Evolutionary conservation across 1,140 invertebrate species (phyloP).

Genomic region (Coelopa frigida): DNA sequence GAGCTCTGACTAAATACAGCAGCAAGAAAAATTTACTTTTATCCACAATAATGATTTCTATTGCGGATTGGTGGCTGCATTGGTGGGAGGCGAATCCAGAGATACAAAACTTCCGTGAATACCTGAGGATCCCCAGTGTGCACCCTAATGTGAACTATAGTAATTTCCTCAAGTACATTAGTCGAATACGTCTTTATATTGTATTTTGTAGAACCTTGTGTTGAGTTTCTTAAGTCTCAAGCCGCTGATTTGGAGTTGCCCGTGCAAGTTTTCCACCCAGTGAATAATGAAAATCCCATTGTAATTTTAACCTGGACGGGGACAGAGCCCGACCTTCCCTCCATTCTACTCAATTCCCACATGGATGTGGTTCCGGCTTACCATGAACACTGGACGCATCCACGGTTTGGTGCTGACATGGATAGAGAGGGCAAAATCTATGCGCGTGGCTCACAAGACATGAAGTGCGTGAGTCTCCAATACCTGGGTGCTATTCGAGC

Average conservation of each 20-base stretch:
- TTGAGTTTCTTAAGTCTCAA: constrained; percentile 60
- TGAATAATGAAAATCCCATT: constrained; percentile 60
- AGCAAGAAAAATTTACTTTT: too few species aligned
- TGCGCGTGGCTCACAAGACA: constrained; percentile 68
- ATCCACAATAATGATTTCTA: too few species aligned
- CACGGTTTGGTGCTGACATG: constrained; percentile 63
- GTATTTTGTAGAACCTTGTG: constrained; percentile 43
- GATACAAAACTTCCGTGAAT: constrained; percentile 69
- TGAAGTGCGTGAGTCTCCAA: constrained; percentile 67
- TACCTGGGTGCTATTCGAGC: constrained; percentile 66
- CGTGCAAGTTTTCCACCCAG: constrained; percentile 49
- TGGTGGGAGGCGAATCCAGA: constrained; percentile 52
- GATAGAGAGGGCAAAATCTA: constrained; percentile 66
- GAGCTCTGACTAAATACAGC: too few species aligned
- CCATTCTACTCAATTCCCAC: constrained; percentile 79
- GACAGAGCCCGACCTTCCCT: constrained; percentile 55
- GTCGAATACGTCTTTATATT: background rate
- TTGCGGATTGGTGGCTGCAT: too few species aligned
- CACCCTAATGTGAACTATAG: constrained; percentile 78
- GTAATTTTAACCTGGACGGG: constrained; percentile 75
- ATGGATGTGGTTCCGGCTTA: constrained; percentile 89
- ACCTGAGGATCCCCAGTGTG: constrained; percentile 70
- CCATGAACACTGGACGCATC: constrained; percentile 49
- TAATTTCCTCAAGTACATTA: constrained; percentile 42
- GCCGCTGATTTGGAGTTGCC: constrained; percentile 58